Conservation (phyloP, 64 coral and sea anemone species). For the Porites lutea region DNA sequence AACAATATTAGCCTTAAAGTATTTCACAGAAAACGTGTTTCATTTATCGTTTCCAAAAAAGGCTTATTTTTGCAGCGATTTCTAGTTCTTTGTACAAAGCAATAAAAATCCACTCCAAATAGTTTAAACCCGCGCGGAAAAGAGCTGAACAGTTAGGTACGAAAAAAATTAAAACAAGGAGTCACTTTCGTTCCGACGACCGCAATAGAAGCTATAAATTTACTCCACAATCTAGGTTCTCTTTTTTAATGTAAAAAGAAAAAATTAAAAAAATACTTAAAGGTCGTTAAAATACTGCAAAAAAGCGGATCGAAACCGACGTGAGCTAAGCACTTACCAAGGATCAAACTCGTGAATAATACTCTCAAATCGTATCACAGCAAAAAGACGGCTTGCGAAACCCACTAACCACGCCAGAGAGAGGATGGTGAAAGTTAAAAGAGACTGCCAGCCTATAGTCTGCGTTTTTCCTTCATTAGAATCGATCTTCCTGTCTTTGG, state of each 20-base stretch:
- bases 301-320: neutral
- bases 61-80: too few relatives aligned
- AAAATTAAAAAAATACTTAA: neutral
- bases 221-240: neutral
- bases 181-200: neutral
- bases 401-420: conserved; percentile 97
- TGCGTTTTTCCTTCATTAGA: conserved; percentile 82
- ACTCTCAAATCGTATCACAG: conserved; percentile 98
- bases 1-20: too few relatives aligned
- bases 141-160: neutral
- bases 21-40: too few relatives aligned
- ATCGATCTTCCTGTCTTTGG: conserved; percentile 76
- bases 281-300: neutral
- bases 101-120: conserved; percentile 5
- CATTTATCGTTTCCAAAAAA: too few relatives aligned
- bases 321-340: conserved; percentile 69
- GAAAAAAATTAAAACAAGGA: too few relatives aligned
- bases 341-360: conserved; percentile 99
- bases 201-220: neutral
- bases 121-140: too few relatives aligned
- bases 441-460: conserved; percentile 92
- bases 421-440: conserved; percentile 91
- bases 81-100: too few relatives aligned
- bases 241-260: neutral
- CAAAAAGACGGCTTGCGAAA: conserved; percentile 99